A percentile compares a stretch with the other conserved stretches of the same genome.
These are phyloP conservation scores for Lepetodrilus schrolli DNA, from an alignment of 2,888 invertebrate species.

Conservation along the genomic window DNA sequence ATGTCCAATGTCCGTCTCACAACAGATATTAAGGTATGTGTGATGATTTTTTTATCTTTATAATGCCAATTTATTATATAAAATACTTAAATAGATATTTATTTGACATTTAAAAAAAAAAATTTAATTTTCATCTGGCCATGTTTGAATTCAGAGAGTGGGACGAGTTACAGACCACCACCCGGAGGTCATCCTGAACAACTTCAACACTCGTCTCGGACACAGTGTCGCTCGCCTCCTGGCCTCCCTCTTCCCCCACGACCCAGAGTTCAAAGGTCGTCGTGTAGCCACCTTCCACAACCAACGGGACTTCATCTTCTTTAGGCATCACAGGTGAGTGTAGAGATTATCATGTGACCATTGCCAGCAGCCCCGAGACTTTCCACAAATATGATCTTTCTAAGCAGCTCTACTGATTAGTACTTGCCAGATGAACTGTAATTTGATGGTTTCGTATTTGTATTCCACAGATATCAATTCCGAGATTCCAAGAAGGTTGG, in stretches of 20 bases:
- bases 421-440: no score
- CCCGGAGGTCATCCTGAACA: constrained; percentile 96
- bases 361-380: no score
- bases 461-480: constrained; percentile 71
- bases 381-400: no score
- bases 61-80: neutral
- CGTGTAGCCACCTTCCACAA: constrained; percentile 98
- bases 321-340: constrained; percentile 95
- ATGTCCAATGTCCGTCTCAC: constrained; percentile 90
- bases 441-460: no score
- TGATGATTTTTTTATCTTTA: neutral
- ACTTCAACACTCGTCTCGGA: constrained; percentile 95
- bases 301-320: constrained; percentile 98
- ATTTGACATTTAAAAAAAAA: neutral
- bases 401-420: no score
- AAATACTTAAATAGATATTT: no score
- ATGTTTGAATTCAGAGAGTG: constrained; percentile 30
- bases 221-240: constrained; percentile 92
- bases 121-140: neutral
- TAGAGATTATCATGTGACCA: no score
- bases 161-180: constrained; percentile 79
- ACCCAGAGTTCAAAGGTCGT: constrained; percentile 94
- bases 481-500: constrained; percentile 80
- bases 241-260: constrained; percentile 92
- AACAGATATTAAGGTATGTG: constrained; percentile 65